Base-by-base conservation (phyloP, 1,140 invertebrate genomes). In the Potamilus streckersoni region DNA sequence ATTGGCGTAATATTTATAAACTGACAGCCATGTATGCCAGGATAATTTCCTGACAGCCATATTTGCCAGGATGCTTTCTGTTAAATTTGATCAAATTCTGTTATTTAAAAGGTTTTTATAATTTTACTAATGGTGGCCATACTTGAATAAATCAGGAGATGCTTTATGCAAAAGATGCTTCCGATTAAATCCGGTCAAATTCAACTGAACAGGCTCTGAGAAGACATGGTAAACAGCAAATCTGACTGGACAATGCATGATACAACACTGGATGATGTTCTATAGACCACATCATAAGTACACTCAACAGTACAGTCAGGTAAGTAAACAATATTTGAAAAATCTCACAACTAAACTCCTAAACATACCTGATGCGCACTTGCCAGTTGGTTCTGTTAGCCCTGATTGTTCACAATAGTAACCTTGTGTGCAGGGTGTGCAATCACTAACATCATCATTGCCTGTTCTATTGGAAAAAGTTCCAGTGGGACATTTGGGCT, bases 391-490 rank as follows among this genome's bases (percentile, higher is more conserved):
- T 69, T 71, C 72, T 58, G 82, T 85, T 0, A 89, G 78, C 14
- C 88, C 88, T 17, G 70, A 58, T 49, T 79, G 75, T n/a, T 81
- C 81, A 79, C 88, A 89, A 74, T 89, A 89, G 69, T 70, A 86
- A 11, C 85, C 86, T 38, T 83, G 77, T 5, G 83, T 87, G 76
- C 88, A 89, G 8, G 63, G 55, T 2, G 81, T 84, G 75, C 88
- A 89, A 49, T 88, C 82, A n/a, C 66, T 61, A 0, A 70, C 64
- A 13, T 74, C 56, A 19, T 55, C 67, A 31, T 84, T 80, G 17
- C 86, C 82, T 8, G 86, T 87, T 31, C 60, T 80, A 74, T 87
- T 88, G 64, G 83, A 85, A 71, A 82, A 89, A 0, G 86, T 89
- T 20, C 86, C 86, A 56, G 71, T 38, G 1, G 86, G 87, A 80